Percentiles rank a stretch among this genome's conserved stretches.
phyloP scores from a whole-genome alignment of 2,888 invertebrate genomes.

The Deroplatys truncata region DNA sequence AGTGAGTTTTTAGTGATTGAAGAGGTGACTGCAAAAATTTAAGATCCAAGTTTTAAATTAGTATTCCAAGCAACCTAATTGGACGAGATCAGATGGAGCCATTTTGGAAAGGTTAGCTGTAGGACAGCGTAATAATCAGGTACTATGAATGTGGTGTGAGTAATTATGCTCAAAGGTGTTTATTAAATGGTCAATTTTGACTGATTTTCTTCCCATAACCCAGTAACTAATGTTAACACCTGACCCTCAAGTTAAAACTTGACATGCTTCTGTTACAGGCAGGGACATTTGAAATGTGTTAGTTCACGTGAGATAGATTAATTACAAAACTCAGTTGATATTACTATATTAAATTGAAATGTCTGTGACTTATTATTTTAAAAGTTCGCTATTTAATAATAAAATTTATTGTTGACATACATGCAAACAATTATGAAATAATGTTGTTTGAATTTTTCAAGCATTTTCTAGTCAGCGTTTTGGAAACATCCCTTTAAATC shows the following conservation, averaged over 20 bases:
- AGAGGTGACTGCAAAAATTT: neutral
- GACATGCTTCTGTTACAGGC: conserved; percentile 4
- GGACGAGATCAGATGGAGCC: neutral
- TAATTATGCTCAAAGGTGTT: conserved; percentile 5
- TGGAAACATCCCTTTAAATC: neutral
- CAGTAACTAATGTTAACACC: neutral
- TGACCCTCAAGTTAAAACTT: neutral
- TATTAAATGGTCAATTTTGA: neutral
- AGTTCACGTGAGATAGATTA: neutral
- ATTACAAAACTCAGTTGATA: neutral
- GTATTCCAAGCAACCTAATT: neutral
- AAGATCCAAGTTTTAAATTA: neutral
- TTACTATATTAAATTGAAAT: neutral
- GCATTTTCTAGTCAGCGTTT: neutral
- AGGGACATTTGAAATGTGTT: neutral
- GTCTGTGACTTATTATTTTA: conserved; percentile 11
- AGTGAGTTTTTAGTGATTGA: neutral
- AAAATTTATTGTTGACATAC: conserved; percentile 15
- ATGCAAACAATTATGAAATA: neutral
- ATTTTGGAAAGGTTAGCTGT: neutral
- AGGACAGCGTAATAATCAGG: neutral
- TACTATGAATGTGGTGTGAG: neutral
- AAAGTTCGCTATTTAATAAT: conserved; percentile 12
- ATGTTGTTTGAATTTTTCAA: neutral
- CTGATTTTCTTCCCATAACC: neutral